A percentile compares a stretch with the other conserved stretches of the same genome.
Evolutionary conservation across 2,888 invertebrate species (phyloP).

Genomic region (Acronicta leporina): DNA sequence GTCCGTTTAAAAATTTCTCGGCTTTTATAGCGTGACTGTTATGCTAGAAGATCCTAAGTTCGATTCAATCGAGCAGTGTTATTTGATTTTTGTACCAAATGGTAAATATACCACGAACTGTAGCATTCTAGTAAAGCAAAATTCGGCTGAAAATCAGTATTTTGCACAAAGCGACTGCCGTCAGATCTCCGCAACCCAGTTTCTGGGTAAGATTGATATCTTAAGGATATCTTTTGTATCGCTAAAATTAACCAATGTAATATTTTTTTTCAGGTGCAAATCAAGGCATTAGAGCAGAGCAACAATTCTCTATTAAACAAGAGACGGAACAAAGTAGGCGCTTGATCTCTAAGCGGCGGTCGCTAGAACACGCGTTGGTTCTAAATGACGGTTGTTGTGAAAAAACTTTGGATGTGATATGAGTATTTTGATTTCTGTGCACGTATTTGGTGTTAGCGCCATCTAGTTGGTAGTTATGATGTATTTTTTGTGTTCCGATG

Average conservation of each 20-base stretch:
- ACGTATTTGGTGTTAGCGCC: constrained; percentile 35
- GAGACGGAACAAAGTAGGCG: constrained; percentile 90
- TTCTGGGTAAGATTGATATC: no score
- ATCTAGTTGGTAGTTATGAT: constrained; percentile 26
- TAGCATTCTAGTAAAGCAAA: no score
- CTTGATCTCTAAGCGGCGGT: constrained; percentile 63
- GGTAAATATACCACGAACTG: no score
- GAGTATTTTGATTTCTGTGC: constrained; percentile 12
- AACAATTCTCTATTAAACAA: constrained; percentile 98
- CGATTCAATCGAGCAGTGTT: no score
- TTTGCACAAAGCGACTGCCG: no score
- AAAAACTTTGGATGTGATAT: constrained; percentile 21
- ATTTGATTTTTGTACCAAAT: no score
- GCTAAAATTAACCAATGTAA: background rate
- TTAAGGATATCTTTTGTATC: background rate
- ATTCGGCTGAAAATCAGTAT: no score
- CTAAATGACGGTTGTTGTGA: constrained; percentile 9
- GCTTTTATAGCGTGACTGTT: no score
- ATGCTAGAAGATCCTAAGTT: no score
- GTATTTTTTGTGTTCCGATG: constrained; percentile 1
- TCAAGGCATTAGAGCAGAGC: constrained; percentile 97
- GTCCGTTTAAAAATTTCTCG: no score
- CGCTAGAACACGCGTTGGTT: constrained; percentile 13
- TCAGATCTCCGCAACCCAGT: no score
- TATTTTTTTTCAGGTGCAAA: constrained; percentile 91